phyloP scores from a whole-genome alignment of 2,113 vertebrate genomes.

The Cepphus grylle region DNA sequence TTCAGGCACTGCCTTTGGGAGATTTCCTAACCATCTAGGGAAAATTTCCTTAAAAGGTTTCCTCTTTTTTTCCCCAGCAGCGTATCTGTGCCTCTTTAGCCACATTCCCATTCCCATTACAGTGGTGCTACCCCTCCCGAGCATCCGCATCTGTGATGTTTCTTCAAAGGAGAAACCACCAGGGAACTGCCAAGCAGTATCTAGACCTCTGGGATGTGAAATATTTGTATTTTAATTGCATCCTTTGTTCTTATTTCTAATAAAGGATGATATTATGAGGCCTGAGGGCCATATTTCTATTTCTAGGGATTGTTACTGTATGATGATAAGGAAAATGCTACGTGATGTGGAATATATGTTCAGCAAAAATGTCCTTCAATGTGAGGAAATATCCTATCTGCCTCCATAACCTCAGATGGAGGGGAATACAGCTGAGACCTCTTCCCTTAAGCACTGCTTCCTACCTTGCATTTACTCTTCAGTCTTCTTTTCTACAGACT shows the following conservation, averaged over 20 bases:
- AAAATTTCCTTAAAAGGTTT: not conserved
- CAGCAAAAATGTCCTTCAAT: not conserved
- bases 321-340: not conserved
- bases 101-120: not conserved
- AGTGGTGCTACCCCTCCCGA: rapidly evolving
- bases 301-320: conserved; percentile 13
- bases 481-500: conserved; percentile 25
- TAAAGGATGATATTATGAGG: conserved; percentile 56
- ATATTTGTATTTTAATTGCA: conserved; percentile 66
- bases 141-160: rapidly evolving
- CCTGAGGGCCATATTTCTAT: conserved; percentile 37
- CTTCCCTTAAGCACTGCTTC: conserved; percentile 39
- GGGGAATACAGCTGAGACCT: conserved; percentile 15
- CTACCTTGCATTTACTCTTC: conserved; percentile 8
- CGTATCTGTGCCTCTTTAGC: not conserved
- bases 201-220: conserved; percentile 8
- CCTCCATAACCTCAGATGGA: not conserved
- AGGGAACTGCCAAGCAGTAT: conserved; percentile 5
- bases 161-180: not conserved
- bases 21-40: not conserved
- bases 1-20: not conserved
- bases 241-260: conserved; percentile 59
- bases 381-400: conserved; percentile 8
- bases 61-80: not conserved
- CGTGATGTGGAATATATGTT: not conserved